phyloP scores from a whole-genome alignment of 2,888 invertebrate genomes.

The Standfussiana lucernea region DNA sequence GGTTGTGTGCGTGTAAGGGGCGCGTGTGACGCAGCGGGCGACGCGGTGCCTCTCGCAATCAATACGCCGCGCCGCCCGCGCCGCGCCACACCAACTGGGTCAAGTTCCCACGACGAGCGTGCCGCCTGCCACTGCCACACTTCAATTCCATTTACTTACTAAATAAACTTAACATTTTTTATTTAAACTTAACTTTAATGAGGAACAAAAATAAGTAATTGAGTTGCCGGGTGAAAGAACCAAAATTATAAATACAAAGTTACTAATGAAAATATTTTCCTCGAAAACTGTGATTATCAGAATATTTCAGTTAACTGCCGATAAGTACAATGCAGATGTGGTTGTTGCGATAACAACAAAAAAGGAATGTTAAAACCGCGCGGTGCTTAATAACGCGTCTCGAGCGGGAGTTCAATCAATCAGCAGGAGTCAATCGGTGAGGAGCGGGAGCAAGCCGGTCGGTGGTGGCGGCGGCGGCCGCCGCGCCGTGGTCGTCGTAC shows the following conservation, averaged over 20 bases:
- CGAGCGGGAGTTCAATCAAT: slow-evolving; percentile 73
- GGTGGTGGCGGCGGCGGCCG: slow-evolving; percentile 70
- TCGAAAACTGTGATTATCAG: not conserved
- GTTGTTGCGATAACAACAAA: slow-evolving; percentile 17
- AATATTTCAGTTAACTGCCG: not conserved
- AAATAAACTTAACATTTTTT: slow-evolving; percentile 37
- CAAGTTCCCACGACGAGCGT: slow-evolving; percentile 88
- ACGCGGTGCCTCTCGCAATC: slow-evolving; percentile 87
- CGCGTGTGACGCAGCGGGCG: slow-evolving; percentile 87
- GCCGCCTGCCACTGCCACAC: slow-evolving; percentile 75
- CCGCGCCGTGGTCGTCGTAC: slow-evolving; percentile 83
- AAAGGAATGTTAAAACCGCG: slow-evolving; percentile 32
- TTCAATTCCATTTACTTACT: slow-evolving; percentile 55
- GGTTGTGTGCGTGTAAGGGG: slow-evolving; percentile 82
- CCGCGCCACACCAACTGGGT: slow-evolving; percentile 86
- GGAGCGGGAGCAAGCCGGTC: slow-evolving; percentile 74
- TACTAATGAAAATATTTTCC: not conserved
- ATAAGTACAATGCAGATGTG: not conserved
- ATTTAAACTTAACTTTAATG: slow-evolving; percentile 15
- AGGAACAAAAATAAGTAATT: not conserved
- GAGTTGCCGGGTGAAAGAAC: not conserved
- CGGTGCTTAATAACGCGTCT: slow-evolving; percentile 60
- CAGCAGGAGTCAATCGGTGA: slow-evolving; percentile 72
- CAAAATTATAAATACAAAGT: not conserved
- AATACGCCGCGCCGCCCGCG: slow-evolving; percentile 84